A percentile compares a stretch with the other conserved stretches of the same genome.
phyloP scores from a whole-genome alignment of 1,140 invertebrate species.

The Euborellia annulipes region DNA sequence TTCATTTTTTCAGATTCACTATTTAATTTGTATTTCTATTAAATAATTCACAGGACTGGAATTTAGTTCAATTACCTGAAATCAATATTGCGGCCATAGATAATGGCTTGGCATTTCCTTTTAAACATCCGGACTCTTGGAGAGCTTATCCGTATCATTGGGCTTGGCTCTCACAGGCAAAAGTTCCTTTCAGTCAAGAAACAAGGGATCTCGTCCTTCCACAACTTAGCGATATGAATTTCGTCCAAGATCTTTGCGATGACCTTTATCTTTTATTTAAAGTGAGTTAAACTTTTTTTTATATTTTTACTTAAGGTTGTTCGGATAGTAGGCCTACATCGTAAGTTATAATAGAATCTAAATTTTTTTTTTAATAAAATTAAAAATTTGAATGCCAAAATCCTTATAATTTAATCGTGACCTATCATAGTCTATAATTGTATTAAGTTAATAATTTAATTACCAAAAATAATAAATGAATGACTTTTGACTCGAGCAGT shows the following conservation, averaged over 20 bases:
- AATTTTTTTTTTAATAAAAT: too few relatives aligned
- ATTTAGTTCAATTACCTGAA: conserved; percentile 45
- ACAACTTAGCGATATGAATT: conserved; percentile 88
- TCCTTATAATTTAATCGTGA: too few relatives aligned
- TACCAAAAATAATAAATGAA: too few relatives aligned
- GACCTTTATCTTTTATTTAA: conserved; percentile 90
- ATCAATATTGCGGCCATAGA: conserved; percentile 95
- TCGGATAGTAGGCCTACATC: too few relatives aligned
- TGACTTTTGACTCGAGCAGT: too few relatives aligned
- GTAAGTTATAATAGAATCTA: too few relatives aligned
- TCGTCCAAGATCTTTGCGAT: conserved; percentile 95
- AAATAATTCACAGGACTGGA: conserved; percentile 57
- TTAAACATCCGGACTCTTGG: conserved; percentile 99
- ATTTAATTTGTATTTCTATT: too few relatives aligned
- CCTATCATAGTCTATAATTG: too few relatives aligned
- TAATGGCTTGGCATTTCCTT: conserved; percentile 97
- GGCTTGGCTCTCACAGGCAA: conserved; percentile 96
- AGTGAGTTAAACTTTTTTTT: conserved; percentile 42
- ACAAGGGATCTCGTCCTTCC: conserved; percentile 84
- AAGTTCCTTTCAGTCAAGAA: conserved; percentile 82
- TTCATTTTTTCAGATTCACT: too few relatives aligned
- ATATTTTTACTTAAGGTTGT: background rate
- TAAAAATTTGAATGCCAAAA: too few relatives aligned
- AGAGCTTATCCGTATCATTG: conserved; percentile 98
- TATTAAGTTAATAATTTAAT: too few relatives aligned